Evolutionary conservation across 2,888 invertebrate species (phyloP), one percentile per base, ranked within the genome.

Genomic region (Heliconius cydno): DNA sequence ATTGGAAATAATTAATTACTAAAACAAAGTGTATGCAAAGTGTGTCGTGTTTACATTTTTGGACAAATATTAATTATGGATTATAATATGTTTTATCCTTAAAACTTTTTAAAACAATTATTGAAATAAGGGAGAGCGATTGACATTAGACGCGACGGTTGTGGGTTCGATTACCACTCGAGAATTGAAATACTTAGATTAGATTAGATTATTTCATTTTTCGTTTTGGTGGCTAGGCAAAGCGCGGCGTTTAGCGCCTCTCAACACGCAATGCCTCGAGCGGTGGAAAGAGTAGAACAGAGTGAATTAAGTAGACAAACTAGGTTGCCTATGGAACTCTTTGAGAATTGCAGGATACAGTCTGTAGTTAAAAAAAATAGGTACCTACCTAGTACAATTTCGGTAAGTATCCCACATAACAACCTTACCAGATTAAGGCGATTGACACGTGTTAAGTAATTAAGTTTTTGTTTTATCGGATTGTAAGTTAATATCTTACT

Each of bases 11-110:
- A 79, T 70, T 65, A 82, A 77, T 80, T 75, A 73, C 71, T 76
- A 68, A 77, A 70, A 80, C 78, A 77, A 82, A 80, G 80, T 63
- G 34, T 78, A 81, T 81, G 73, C 79, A 76, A 79, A 65, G 79
- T 76, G 68, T 74, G 68, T 70, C 63, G 25, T 52, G 52, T 52
- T 3, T 28, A 46, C 28, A 6, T 60, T 10, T 1, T n/a, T 60
- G 3, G 60, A 60, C n/a, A n/a, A n/a, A 60, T 60, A 12, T 60
- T 60, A 10, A 60, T n/a, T 4, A n/a, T n/a, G n/a, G 60, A 60
- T n/a, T 60, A 12, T n/a, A n/a, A 60, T 60, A n/a, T 60, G 22
- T 60, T 60, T n/a, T n/a, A 60, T n/a, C 60, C 12, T n/a, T 60
- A 60, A 52, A 60, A 3, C n/a, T 4, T 60, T n/a, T 60, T n/a